Base-by-base conservation (phyloP, 2,797 vertebrate genomes). In the Pseudochromis fuscus region DNA sequence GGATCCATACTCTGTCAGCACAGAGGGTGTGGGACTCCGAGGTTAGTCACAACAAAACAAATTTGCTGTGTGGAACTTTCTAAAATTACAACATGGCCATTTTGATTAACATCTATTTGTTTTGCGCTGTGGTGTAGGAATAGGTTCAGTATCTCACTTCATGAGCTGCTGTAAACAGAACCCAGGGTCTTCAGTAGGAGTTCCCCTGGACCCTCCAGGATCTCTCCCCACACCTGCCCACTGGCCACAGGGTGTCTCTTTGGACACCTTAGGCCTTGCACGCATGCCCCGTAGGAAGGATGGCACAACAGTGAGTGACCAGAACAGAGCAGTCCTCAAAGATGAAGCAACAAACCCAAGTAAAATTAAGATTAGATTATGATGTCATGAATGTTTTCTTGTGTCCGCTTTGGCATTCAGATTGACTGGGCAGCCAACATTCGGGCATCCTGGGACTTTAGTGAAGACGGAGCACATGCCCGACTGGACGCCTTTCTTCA, bases 121-220 rank as follows among this genome's bases (percentile, higher is more conserved):
- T 66, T 72, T 38, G 12, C 24, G 62, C 11, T 77, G 7, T 67
- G 19, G 12, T 82, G 9, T 40, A 94, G 94, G 93, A 64, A 93
- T 94, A 23, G 93, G 94, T 51, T 95, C 93, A 12, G 93, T 95
- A 46, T 91, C 93, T 72, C 94, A 94, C 72, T 94, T 95, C 70
- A 91, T 91, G 90, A 93, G 68, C 76, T 95, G 93, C 80, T 93
- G 92, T 58, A 86, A 65, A 65, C 91, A 93, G 66, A 94, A 92
- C 66, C 85, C 90, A 13, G 85, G 79, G 2, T 57, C 83, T 18
- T 35, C 76, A 0, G 33, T 90, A 27, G 90, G 92, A 2, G 10
- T 56, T 51, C 88, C 93, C 2, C 61, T 93, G 42, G 92, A 93
- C 10, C 40, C 92, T 16, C 92, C 92, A 8, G 53, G 3, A 7